Evolutionary conservation across 2,113 vertebrate genomes (phyloP).

Genomic region (Trogon surrucura): DNA sequence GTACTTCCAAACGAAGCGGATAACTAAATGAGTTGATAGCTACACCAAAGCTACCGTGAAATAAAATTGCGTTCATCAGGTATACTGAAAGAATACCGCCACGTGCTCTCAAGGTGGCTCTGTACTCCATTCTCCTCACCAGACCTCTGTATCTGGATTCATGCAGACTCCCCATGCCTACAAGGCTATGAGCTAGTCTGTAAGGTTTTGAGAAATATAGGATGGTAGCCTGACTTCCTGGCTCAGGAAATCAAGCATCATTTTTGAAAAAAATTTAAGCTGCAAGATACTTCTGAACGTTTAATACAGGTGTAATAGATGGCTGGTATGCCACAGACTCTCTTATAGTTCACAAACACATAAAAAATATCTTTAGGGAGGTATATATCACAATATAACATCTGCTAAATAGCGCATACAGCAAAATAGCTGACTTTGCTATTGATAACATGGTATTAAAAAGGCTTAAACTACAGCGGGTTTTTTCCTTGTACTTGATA

Average conservation of each 20-base stretch:
- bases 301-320: background rate
- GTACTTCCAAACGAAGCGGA: background rate
- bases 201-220: background rate
- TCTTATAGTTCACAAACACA: background rate
- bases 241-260: background rate
- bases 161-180: background rate
- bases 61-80: background rate
- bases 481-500: background rate
- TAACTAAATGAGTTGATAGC: background rate
- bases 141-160: background rate
- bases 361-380: background rate
- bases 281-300: background rate
- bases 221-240: background rate
- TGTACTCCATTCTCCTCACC: background rate
- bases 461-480: background rate
- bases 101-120: background rate
- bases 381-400: background rate
- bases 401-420: background rate
- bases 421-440: background rate
- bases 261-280: background rate
- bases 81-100: background rate
- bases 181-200: background rate
- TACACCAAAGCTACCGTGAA: background rate
- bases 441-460: background rate
- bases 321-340: background rate